phyloP scores from a whole-genome alignment of 2,113 vertebrate species.

The Rhabdomys dilectus region DNA sequence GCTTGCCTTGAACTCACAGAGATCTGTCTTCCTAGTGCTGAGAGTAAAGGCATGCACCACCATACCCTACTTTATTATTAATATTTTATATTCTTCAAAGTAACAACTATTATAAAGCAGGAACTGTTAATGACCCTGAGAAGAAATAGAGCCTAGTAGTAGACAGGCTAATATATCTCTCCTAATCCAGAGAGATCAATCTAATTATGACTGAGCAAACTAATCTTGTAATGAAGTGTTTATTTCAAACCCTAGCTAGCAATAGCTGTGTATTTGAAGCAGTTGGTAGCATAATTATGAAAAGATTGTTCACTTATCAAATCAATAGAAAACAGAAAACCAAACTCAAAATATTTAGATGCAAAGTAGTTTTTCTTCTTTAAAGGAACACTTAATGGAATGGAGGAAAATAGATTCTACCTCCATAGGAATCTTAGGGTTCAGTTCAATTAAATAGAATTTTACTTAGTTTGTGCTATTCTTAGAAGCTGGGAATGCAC shows the following conservation, averaged over 20 bases:
- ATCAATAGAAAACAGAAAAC: conserved; percentile 14
- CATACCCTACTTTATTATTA: background rate
- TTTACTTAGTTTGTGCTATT: background rate
- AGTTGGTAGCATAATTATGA: conserved; percentile 23
- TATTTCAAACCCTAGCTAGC: conserved; percentile 18
- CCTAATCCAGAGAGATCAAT: background rate
- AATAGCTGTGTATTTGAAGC: conserved; percentile 14
- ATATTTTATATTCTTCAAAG: background rate
- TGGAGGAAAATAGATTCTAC: background rate
- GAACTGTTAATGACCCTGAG: background rate
- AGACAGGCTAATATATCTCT: background rate
- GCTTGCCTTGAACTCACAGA: background rate
- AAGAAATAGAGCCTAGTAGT: conserved; percentile 3
- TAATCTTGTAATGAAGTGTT: background rate
- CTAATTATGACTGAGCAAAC: background rate
- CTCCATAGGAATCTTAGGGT: background rate
- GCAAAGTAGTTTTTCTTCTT: background rate
- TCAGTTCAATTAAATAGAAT: background rate
- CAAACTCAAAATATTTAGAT: background rate
- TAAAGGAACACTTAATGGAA: conserved; percentile 5
- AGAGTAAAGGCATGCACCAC: background rate
- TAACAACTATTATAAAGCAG: conserved; percentile 11
- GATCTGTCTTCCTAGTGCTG: background rate
- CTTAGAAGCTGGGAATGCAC: background rate
- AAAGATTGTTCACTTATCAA: background rate